Percentiles rank a stretch among this genome's conserved stretches.
Evolutionary conservation across 1,140 invertebrate genomes (phyloP).

Genomic region (Drosophila sechellia): DNA sequence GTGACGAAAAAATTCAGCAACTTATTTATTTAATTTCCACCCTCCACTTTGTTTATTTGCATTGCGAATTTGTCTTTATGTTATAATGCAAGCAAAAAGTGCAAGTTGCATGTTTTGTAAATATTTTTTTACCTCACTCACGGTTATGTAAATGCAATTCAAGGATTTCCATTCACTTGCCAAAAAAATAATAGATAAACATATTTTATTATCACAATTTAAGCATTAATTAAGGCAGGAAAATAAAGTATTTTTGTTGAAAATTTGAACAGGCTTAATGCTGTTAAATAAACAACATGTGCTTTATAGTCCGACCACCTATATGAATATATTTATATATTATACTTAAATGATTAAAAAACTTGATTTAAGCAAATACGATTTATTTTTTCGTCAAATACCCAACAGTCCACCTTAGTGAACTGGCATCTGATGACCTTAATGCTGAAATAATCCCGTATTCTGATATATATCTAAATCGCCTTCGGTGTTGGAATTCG

Average conservation of each 20-base stretch:
- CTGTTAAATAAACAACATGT: background rate
- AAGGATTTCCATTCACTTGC: constrained; percentile 40
- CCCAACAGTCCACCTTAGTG: too few relatives aligned
- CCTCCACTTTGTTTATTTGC: constrained; percentile 3
- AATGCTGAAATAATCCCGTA: constrained; percentile 36
- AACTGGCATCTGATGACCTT: background rate
- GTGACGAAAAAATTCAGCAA: constrained; percentile 11
- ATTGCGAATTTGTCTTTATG: constrained; percentile 2
- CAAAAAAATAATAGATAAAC: constrained; percentile 44
- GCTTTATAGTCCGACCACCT: background rate
- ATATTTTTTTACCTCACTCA: constrained; percentile 18
- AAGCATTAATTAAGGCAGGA: background rate
- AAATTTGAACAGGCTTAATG: background rate
- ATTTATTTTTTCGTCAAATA: too few relatives aligned
- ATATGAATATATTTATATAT: too few relatives aligned
- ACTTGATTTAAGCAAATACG: too few relatives aligned
- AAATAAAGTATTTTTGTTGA: background rate
- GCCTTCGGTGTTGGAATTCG: constrained; percentile 14
- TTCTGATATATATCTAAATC: constrained; percentile 2
- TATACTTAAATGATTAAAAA: too few relatives aligned
- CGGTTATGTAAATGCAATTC: background rate
- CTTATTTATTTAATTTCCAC: constrained; percentile 17
- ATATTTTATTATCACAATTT: constrained; percentile 15
- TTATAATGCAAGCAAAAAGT: background rate
- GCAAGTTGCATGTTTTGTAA: background rate